These are phyloP conservation scores for Brachyalestes nurse DNA, from an alignment of 2,797 vertebrate genomes.

Conservation along the genomic window DNA sequence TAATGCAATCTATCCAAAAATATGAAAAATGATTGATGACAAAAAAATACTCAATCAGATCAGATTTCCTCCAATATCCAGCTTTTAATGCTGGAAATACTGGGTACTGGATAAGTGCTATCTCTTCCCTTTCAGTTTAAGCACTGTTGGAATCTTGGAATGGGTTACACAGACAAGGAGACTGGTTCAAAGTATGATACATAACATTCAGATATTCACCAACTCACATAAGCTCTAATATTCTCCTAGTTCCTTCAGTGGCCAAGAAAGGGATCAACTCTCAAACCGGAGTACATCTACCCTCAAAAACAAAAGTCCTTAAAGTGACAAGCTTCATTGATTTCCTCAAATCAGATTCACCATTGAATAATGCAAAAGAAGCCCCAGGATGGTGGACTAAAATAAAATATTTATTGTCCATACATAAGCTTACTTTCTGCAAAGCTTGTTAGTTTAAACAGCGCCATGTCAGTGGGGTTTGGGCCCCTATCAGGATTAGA, in stretches of 20 bases:
- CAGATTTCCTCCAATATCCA: too few species aligned
- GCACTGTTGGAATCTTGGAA: neutral
- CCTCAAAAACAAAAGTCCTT: constrained; percentile 49
- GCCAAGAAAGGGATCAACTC: neutral
- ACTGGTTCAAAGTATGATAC: neutral
- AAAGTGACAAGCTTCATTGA: constrained; percentile 57
- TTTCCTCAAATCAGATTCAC: constrained; percentile 51
- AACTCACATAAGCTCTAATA: neutral
- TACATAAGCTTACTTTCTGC: constrained; percentile 45
- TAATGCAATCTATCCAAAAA: too few species aligned
- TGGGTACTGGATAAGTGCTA: too few species aligned
- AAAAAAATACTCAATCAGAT: too few species aligned
- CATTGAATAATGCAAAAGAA: constrained; percentile 60
- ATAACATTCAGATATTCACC: neutral
- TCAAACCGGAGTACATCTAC: constrained; percentile 10
- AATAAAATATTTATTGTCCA: constrained; percentile 59
- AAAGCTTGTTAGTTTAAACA: constrained; percentile 53
- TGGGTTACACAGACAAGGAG: neutral
- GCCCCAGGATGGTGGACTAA: constrained; percentile 34
- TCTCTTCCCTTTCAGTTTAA: too few species aligned
- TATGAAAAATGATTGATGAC: too few species aligned
- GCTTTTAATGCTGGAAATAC: too few species aligned
- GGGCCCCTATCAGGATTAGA: constrained; percentile 35
- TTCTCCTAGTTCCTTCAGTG: too few species aligned
- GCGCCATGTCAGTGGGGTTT: constrained; percentile 30